Evolutionary conservation across 2,113 vertebrate species (phyloP).

Genomic region (Rallus limicola): DNA sequence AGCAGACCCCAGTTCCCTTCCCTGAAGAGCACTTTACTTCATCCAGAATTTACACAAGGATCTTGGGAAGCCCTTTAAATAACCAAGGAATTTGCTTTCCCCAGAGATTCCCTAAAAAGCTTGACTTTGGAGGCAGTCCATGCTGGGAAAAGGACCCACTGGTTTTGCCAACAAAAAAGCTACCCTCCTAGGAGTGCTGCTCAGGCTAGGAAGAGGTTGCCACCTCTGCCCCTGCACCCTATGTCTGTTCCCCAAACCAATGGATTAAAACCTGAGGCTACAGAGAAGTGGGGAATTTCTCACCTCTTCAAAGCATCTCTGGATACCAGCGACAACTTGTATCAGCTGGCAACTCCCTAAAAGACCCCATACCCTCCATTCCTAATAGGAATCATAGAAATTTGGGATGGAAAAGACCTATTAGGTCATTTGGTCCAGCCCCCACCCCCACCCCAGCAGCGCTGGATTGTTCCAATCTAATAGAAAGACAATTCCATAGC

Average conservation of each 20-base stretch:
- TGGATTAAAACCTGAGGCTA: background rate
- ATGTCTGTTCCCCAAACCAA: background rate
- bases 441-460: background rate
- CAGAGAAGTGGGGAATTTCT: background rate
- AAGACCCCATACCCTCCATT: background rate
- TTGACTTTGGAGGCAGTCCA: background rate
- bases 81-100: background rate
- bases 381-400: conserved; percentile 14
- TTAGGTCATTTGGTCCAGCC: background rate
- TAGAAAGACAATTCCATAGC: conserved; percentile 70
- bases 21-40: background rate
- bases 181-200: background rate
- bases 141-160: rapidly evolving
- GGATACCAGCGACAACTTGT: background rate
- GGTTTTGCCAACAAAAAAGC: background rate
- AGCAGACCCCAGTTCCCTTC: background rate
- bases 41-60: background rate
- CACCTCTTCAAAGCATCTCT: background rate
- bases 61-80: background rate
- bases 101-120: background rate
- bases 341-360: background rate
- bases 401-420: conserved; percentile 24
- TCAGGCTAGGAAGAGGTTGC: background rate
- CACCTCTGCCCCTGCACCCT: background rate
- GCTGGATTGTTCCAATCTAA: conserved; percentile 59